Evolutionary conservation across 2,113 vertebrate genomes (phyloP).

Genomic region (Epinephelus moara): DNA sequence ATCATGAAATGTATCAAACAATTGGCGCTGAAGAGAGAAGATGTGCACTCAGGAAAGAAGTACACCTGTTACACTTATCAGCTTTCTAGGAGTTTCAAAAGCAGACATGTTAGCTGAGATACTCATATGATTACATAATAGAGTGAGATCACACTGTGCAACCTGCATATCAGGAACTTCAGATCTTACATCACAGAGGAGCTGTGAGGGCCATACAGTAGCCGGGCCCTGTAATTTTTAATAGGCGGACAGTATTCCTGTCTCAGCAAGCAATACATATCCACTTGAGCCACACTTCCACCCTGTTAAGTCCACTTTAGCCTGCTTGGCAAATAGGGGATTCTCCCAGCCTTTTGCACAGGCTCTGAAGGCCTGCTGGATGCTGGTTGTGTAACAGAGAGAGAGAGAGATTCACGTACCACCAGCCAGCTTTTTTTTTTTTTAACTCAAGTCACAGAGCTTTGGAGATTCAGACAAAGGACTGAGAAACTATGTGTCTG

Average conservation of each 20-base stretch:
- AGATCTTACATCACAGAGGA: constrained; percentile 32
- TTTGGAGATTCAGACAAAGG: constrained; percentile 61
- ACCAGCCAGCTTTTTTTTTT: constrained; percentile 42
- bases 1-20: constrained; percentile 24
- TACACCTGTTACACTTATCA: neutral
- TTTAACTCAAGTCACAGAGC: constrained; percentile 48
- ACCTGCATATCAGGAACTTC: constrained; percentile 9
- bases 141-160: constrained; percentile 3
- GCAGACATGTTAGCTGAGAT: neutral
- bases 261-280: constrained; percentile 52
- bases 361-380: constrained; percentile 47
- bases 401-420: constrained; percentile 39
- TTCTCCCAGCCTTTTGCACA: constrained; percentile 60
- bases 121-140: constrained; percentile 26
- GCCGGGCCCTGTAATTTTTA: constrained; percentile 29
- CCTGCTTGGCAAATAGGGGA: constrained; percentile 61
- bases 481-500: constrained; percentile 43
- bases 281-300: constrained; percentile 68
- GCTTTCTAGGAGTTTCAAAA: constrained; percentile 23
- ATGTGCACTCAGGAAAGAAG: neutral
- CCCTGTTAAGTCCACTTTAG: constrained; percentile 67
- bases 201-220: constrained; percentile 5
- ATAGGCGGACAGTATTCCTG: constrained; percentile 45
- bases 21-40: neutral
- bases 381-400: constrained; percentile 65